A percentile compares a stretch with the other conserved stretches of the same genome.
Evolutionary conservation across 2,888 invertebrate genomes (phyloP).

Genomic region (Unio pictorum): DNA sequence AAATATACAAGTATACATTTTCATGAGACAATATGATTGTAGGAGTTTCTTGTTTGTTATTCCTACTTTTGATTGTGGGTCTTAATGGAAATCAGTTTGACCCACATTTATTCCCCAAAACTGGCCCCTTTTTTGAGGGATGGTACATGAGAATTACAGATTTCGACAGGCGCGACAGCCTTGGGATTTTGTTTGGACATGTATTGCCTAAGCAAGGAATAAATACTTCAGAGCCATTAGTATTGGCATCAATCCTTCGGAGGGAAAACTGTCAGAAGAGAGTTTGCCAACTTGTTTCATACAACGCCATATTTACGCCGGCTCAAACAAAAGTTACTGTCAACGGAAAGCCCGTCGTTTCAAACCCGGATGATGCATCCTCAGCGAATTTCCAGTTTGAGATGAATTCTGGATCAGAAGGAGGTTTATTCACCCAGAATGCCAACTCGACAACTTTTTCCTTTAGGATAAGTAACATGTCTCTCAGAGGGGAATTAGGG

Average conservation of each 20-base stretch:
- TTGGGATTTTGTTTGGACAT: constrained; percentile 46
- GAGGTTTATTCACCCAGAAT: constrained; percentile 36
- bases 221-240: constrained; percentile 14
- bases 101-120: constrained; percentile 46
- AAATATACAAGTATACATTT: too few species aligned
- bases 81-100: constrained; percentile 41
- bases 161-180: constrained; percentile 21
- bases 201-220: constrained; percentile 33
- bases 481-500: constrained; percentile 28
- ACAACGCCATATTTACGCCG: constrained; percentile 22
- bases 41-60: background rate
- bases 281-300: constrained; percentile 19
- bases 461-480: constrained; percentile 34
- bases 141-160: constrained; percentile 56
- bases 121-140: constrained; percentile 55
- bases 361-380: constrained; percentile 43
- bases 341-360: constrained; percentile 32
- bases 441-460: constrained; percentile 30
- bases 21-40: too few species aligned
- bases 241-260: constrained; percentile 26
- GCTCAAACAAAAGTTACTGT: constrained; percentile 36
- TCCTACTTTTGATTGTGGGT: background rate
- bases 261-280: constrained; percentile 7
- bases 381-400: constrained; percentile 45
- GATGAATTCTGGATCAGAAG: constrained; percentile 17